These are phyloP conservation scores for Cactoblastis cactorum DNA, from an alignment of 2,888 invertebrate genomes.

Conservation along the genomic window DNA sequence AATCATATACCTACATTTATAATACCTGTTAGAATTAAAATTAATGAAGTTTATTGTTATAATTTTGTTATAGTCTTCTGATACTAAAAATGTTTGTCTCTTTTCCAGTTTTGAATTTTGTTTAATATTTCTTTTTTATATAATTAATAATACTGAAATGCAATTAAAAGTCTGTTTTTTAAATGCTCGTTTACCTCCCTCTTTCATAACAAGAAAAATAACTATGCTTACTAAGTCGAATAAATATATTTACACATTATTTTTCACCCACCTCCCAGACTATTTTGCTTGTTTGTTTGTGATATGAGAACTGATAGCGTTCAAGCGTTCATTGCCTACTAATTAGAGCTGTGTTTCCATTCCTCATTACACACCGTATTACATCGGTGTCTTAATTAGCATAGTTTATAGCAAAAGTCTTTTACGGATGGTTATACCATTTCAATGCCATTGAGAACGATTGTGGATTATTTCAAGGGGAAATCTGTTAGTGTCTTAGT, in stretches of 20 bases:
- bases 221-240: background rate
- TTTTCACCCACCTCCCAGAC: background rate
- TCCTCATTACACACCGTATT: background rate
- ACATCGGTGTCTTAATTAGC: background rate
- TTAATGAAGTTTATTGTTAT: background rate
- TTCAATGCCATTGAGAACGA: constrained; percentile 13
- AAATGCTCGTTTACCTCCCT: too few relatives aligned
- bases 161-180: too few relatives aligned
- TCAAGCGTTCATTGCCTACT: constrained; percentile 1
- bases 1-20: background rate
- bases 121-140: too few relatives aligned
- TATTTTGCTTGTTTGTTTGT: background rate
- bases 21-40: too few relatives aligned
- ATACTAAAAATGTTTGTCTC: too few relatives aligned
- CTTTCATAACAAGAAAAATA: too few relatives aligned
- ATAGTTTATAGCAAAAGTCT: background rate
- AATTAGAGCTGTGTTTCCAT: constrained; percentile 3
- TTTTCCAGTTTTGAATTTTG: too few relatives aligned
- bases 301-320: constrained; percentile 1
- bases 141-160: too few relatives aligned
- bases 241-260: background rate
- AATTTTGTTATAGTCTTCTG: too few relatives aligned
- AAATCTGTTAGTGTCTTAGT: constrained; percentile 1
- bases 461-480: constrained; percentile 9
- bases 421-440: background rate